Conservation (phyloP, 1,140 invertebrate genomes). For the Drosophila leontia region DNA sequence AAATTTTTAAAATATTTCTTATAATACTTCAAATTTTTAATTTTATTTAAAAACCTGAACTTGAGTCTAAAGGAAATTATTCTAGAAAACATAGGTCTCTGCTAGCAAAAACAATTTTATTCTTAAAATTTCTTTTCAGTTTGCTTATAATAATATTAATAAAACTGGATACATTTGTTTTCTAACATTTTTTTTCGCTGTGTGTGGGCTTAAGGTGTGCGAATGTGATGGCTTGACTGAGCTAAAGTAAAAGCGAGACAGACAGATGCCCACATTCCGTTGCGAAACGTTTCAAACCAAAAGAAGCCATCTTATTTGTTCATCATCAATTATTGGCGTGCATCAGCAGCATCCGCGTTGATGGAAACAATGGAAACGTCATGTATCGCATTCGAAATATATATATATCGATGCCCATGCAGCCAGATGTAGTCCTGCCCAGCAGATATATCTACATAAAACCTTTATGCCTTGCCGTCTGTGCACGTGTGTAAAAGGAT, state of each 20-base stretch:
- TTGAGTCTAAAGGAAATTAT: too few species aligned
- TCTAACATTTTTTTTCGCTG: constrained; percentile 1
- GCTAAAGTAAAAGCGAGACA: constrained; percentile 16
- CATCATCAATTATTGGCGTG: constrained; percentile 82
- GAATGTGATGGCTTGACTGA: not conserved
- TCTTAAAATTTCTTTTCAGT: too few species aligned
- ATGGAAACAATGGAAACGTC: constrained; percentile 76
- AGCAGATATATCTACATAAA: constrained; percentile 17
- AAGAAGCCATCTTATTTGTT: constrained; percentile 82
- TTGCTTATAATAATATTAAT: too few species aligned
- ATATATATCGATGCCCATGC: constrained; percentile 20
- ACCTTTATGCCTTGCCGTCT: constrained; percentile 17
- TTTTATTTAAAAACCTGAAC: too few species aligned
- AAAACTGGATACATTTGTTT: too few species aligned
- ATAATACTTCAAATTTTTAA: too few species aligned
- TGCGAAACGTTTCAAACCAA: constrained; percentile 57
- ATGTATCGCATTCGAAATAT: constrained; percentile 64
- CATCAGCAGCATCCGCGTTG: constrained; percentile 67
- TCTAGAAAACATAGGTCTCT: too few species aligned
- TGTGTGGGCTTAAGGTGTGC: constrained; percentile 30
- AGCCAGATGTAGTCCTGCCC: constrained; percentile 1
- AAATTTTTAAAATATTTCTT: too few species aligned
- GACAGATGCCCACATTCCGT: constrained; percentile 11
- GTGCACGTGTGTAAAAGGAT: constrained; percentile 16
- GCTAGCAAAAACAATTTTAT: too few species aligned